Evolutionary conservation across 2,113 vertebrate species (phyloP), one percentile per base, ranked within the genome.

Genomic region (Irena cyanogastra): DNA sequence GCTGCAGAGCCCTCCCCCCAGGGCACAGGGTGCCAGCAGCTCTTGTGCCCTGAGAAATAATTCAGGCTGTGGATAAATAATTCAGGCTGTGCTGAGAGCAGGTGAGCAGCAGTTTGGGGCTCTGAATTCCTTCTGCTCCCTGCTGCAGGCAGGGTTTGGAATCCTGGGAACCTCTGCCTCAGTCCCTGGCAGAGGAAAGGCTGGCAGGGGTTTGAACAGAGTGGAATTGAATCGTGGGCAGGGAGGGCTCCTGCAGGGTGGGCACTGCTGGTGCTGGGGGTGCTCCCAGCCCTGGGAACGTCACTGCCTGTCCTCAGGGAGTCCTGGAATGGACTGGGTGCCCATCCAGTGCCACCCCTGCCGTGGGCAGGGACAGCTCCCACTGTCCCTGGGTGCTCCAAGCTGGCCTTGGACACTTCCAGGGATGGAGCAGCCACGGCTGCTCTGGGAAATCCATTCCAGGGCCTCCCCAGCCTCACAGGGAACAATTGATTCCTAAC

Each of bases 121-220:
- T 68, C 52, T 2, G 4, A 21, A 27, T 21, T 52, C 33, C 57
- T 83, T 20, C 16, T 31, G 49, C 72, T 33, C 10, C 41, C 45
- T 31, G 47, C 17, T 8, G 59, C 35, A 9, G 70, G 7, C 44
- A 5, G 53, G 61, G 69, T 95, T 96, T 96, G 97, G 77, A 91
- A 98, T 96, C 96, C 91, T 41, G 74, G 97, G 82, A 50, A 93
- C 68, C 37, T 93, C 89, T 85, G 42, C 97, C 97, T 92, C 96
- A 90, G 83, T 96, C n/a, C n/a, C n/a, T 88, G 94, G 84, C 87
- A 33, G 94, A 64, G 42, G 96, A 89, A 90, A 63, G 94, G 78
- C 94, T 97, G 97, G 52, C 85, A 4, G 72, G 24, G 59, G 37
- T 13, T 28, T 13, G 19, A 65, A 6, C n/a, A n/a, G n/a, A n/a